Percentiles rank a stretch among this genome's conserved stretches.
These are phyloP conservation scores for Brachyalestes nurse DNA, from an alignment of 2,797 vertebrate genomes.

Conservation along the genomic window DNA sequence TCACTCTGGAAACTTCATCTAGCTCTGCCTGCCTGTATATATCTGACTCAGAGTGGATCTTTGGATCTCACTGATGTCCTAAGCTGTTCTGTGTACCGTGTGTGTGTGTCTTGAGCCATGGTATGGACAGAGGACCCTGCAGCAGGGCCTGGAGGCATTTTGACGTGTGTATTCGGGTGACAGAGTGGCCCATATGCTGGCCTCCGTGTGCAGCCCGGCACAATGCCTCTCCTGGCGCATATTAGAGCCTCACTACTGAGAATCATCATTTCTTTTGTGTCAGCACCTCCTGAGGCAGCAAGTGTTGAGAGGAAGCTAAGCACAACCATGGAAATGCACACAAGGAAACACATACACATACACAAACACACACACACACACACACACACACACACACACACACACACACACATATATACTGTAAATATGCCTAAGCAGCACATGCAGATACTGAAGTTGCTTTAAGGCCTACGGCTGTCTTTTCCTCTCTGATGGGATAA, in stretches of 20 bases:
- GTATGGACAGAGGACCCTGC: neutral
- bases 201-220: constrained; percentile 30
- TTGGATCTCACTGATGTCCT: neutral
- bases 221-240: constrained; percentile 50
- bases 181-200: constrained; percentile 56
- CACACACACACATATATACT: constrained; percentile 9
- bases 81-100: neutral
- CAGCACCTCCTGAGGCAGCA: constrained; percentile 59
- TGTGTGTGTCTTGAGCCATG: constrained; percentile 1
- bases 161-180: constrained; percentile 38
- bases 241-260: constrained; percentile 47
- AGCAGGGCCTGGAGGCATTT: constrained; percentile 34
- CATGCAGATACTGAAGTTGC: constrained; percentile 34
- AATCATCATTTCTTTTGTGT: constrained; percentile 62
- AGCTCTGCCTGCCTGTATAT: neutral
- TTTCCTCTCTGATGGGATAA: constrained; percentile 37
- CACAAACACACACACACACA: neutral
- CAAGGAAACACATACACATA: constrained; percentile 23
- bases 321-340: neutral
- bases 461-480: constrained; percentile 36
- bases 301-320: constrained; percentile 27
- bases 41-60: neutral
- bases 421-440: constrained; percentile 31
- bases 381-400: constrained; percentile 20
- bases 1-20: neutral